phyloP scores from a whole-genome alignment of 1,140 invertebrate species.

The Wiebesia pumilae region DNA sequence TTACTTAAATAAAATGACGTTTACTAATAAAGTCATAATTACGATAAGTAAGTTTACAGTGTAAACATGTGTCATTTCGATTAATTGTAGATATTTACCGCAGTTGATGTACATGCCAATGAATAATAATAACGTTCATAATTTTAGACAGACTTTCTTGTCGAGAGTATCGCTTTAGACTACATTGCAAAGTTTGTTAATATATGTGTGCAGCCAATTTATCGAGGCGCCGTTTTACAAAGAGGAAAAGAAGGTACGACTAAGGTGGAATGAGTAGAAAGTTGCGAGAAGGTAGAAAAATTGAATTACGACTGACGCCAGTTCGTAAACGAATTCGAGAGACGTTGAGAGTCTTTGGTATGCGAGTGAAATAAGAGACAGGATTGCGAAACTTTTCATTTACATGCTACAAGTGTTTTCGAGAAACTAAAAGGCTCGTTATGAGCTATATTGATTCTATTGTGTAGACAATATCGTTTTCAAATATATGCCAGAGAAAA shows the following conservation, averaged over 20 bases:
- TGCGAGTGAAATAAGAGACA: background rate
- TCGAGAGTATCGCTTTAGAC: background rate
- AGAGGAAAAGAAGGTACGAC: background rate
- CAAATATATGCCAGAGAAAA: too few relatives aligned
- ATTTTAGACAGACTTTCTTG: constrained; percentile 31
- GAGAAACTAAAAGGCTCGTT: background rate
- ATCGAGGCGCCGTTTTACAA: background rate
- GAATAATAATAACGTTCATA: constrained; percentile 23
- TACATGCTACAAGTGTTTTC: constrained; percentile 41
- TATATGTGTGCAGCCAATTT: constrained; percentile 13
- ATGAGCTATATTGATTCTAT: background rate
- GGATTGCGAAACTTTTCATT: constrained; percentile 42
- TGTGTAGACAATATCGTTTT: too few relatives aligned
- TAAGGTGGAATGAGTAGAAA: background rate
- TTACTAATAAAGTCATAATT: constrained; percentile 9
- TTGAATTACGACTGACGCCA: constrained; percentile 33
- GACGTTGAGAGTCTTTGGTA: background rate
- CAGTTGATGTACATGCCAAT: constrained; percentile 18
- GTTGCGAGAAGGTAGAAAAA: constrained; percentile 5
- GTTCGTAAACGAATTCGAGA: constrained; percentile 39
- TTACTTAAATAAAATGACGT: background rate
- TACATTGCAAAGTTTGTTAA: background rate
- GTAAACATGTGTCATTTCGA: constrained; percentile 8
- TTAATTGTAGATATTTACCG: background rate
- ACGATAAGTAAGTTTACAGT: background rate